Evolutionary conservation across 1,140 invertebrate species (phyloP), one percentile per base, ranked within the genome.

Genomic region (Drosophila kanapiae): DNA sequence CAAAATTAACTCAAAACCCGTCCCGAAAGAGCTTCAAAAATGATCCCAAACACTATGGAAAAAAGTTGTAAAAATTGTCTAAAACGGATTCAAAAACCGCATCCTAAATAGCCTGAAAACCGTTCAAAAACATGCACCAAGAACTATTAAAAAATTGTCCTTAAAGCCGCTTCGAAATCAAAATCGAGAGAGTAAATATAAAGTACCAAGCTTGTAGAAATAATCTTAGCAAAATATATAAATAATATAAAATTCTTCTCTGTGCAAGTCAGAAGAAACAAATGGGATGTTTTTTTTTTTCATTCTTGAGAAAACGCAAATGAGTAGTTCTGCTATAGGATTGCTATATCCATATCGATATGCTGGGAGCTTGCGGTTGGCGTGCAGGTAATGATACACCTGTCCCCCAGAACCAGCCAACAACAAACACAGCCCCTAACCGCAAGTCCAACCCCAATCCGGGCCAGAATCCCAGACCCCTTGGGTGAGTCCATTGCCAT

Each of bases 311-410:
- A 88, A 84, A 53, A 80, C 67, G 56, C 65, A 68, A 82, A 68
- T 88, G 84, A 87, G 58, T 75, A 47, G 86, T 49, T 80, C 48
- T 63, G 64, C 60, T 71, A 84, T 84, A 69, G 64, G 69, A 80
- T 51, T 16, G 48, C 29, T 18, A 51, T 51, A 51, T 72, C 67
- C 62, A 83, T 75, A 76, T 86, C 78, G 82, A 86, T 86, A 88
- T 83, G 84, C 77, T 68, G 80, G 27, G 63, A 86, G 54, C 75
- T 38, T 86, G 83, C 51, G 82, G 82, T 86, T 86, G 59, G 53
- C 69, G 60, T 61, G 68, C 40, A 62, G 61, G 37, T 72, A 60
- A 71, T 78, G 51, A 78, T 78, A 62, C 45, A 57, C 42, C 56
- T 65, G 45, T 56, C 43, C 56, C 37, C 38, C 40, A 14, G 14